These are phyloP conservation scores for Daktulosphaira vitifoliae DNA, from an alignment of 1,140 invertebrate genomes.

Conservation along the genomic window DNA sequence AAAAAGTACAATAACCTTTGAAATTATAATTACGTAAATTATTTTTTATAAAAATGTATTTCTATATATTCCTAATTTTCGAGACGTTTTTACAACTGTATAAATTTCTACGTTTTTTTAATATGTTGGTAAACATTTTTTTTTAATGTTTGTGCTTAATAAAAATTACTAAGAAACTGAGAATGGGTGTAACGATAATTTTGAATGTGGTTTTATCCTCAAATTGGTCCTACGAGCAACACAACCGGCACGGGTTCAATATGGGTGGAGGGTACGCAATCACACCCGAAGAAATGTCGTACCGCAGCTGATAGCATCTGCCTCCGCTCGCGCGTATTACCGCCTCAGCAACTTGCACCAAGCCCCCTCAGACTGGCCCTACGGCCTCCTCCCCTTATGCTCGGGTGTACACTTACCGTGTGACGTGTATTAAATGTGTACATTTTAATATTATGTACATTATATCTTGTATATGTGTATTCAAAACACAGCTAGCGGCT, in stretches of 20 bases:
- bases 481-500: background rate
- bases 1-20: no score
- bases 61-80: no score
- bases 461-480: no score
- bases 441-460: background rate
- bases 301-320: slow-evolving; percentile 13
- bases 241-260: slow-evolving; percentile 28
- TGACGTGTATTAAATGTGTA: background rate
- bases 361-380: background rate
- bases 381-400: background rate
- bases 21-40: no score
- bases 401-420: background rate
- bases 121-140: no score
- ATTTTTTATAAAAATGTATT: no score
- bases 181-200: no score
- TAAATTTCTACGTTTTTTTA: no score
- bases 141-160: no score
- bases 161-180: no score
- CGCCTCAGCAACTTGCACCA: background rate
- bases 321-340: background rate
- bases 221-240: slow-evolving; percentile 23
- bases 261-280: slow-evolving; percentile 22
- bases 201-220: background rate
- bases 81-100: no score
- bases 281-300: slow-evolving; percentile 28